These are phyloP conservation scores for Anorthoa munda DNA, from an alignment of 2,888 invertebrate species.

Conservation along the genomic window DNA sequence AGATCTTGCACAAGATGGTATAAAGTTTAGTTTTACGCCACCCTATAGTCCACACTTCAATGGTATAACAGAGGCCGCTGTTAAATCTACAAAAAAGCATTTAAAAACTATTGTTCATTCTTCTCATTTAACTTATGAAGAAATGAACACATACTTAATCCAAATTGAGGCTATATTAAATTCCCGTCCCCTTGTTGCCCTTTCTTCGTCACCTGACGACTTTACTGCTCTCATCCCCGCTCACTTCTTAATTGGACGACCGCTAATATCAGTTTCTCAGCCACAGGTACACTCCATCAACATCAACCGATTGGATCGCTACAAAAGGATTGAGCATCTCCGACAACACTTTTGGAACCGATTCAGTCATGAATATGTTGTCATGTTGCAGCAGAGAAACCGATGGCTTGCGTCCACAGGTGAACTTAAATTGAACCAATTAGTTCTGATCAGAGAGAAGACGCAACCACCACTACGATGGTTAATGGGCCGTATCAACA, in stretches of 20 bases:
- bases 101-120: slow-evolving; percentile 2
- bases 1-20: slow-evolving; percentile 12
- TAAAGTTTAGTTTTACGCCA: slow-evolving; percentile 9
- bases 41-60: slow-evolving; percentile 12
- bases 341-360: slow-evolving; percentile 5
- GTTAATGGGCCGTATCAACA: slow-evolving; percentile 1
- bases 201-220: slow-evolving; percentile 15
- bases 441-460: slow-evolving; percentile 7
- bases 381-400: background rate
- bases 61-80: slow-evolving; percentile 14
- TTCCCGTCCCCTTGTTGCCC: slow-evolving; percentile 13
- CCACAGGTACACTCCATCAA: slow-evolving; percentile 10
- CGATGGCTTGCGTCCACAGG: slow-evolving; percentile 9
- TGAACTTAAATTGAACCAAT: background rate
- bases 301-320: slow-evolving; percentile 6
- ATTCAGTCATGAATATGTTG: background rate
- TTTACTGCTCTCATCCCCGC: slow-evolving; percentile 1
- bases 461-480: slow-evolving; percentile 6
- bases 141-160: slow-evolving; percentile 15
- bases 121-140: slow-evolving; percentile 17
- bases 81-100: slow-evolving; percentile 5
- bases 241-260: slow-evolving; percentile 15
- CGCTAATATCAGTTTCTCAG: slow-evolving; percentile 18
- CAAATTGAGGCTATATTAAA: slow-evolving; percentile 20
- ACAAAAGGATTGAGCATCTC: slow-evolving; percentile 11